These are phyloP conservation scores for Ophion slaviceki DNA, from an alignment of 2,888 invertebrate species.

Conservation along the genomic window DNA sequence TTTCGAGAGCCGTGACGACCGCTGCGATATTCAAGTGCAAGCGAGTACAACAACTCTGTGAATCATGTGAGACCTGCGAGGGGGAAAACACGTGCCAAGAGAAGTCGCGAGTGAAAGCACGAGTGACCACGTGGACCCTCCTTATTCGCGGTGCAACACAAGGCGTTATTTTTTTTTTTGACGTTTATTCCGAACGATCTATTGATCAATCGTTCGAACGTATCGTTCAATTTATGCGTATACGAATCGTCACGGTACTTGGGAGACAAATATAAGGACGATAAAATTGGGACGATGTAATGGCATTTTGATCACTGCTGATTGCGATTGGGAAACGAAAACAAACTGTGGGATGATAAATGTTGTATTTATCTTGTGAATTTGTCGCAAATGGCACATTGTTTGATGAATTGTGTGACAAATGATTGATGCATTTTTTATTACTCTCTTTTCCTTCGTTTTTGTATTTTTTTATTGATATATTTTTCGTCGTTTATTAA, in stretches of 20 bases:
- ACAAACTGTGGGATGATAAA: too few relatives aligned
- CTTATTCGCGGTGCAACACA: not conserved
- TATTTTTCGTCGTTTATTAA: too few relatives aligned
- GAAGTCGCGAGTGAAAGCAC: conserved; percentile 42
- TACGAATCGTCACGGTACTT: too few relatives aligned
- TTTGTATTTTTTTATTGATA: too few relatives aligned
- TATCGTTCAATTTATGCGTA: not conserved
- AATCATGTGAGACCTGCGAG: conserved; percentile 45
- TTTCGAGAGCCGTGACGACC: conserved; percentile 47
- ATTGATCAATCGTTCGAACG: not conserved
- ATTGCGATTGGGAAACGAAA: too few relatives aligned
- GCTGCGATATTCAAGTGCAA: conserved; percentile 25
- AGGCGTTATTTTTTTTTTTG: not conserved
- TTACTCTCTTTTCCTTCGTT: too few relatives aligned
- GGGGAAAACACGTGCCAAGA: conserved; percentile 55
- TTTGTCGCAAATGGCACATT: too few relatives aligned
- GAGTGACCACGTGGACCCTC: conserved; percentile 40
- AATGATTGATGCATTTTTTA: too few relatives aligned
- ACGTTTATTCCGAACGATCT: not conserved
- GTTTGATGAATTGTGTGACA: too few relatives aligned
- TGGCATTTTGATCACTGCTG: too few relatives aligned
- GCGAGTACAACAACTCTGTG: conserved; percentile 17
- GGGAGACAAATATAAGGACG: not conserved
- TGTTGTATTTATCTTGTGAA: too few relatives aligned
- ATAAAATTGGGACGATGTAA: too few relatives aligned